Percentiles rank a stretch among this genome's conserved stretches.
Conservation (phyloP, 2,888 invertebrate genomes). For the Lysandra bellargus region DNA sequence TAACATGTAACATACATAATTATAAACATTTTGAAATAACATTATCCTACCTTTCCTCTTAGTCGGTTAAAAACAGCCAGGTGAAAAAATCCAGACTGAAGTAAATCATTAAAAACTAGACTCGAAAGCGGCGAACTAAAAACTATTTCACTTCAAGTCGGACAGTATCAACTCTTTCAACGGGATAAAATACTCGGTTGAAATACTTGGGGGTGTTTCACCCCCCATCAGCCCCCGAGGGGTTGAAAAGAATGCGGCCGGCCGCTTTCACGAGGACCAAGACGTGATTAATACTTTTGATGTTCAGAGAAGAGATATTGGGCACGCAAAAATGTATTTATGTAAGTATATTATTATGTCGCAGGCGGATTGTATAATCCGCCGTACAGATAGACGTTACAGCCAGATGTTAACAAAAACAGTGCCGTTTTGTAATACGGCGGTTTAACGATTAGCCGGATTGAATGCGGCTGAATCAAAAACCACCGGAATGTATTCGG, state of each 20-base stretch:
- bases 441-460: too few relatives aligned
- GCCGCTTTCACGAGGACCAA: conserved; percentile 1
- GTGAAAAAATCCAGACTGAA: background rate
- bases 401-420: too few relatives aligned
- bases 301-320: background rate
- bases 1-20: too few relatives aligned
- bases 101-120: conserved; percentile 4
- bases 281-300: conserved; percentile 18
- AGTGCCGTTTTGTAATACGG: too few relatives aligned
- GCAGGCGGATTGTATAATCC: too few relatives aligned
- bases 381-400: too few relatives aligned
- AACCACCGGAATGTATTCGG: too few relatives aligned
- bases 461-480: too few relatives aligned
- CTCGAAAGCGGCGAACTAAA: background rate
- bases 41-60: background rate
- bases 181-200: background rate
- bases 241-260: conserved; percentile 14
- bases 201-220: background rate
- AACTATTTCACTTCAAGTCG: conserved; percentile 14
- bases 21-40: background rate
- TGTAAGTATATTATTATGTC: too few relatives aligned
- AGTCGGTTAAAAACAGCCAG: background rate
- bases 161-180: conserved; percentile 13
- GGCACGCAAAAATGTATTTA: background rate
- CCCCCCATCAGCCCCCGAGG: background rate